Evolutionary conservation across 2,113 vertebrate genomes (phyloP).

Genomic region (Amazona vittata): DNA sequence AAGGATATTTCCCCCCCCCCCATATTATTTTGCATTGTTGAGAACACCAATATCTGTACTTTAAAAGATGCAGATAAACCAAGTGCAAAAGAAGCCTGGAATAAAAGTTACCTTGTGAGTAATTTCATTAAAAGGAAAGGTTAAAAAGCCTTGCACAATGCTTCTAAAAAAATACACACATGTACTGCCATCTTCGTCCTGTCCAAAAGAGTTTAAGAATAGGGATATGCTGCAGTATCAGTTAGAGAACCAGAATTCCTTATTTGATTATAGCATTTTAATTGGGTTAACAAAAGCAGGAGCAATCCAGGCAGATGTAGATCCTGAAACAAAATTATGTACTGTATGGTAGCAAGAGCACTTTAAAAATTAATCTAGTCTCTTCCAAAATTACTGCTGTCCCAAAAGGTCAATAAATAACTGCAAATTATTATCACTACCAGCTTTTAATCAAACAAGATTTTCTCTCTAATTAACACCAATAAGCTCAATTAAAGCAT

Average conservation of each 20-base stretch:
- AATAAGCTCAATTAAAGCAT: background rate
- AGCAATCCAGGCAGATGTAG: background rate
- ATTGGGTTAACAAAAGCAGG: background rate
- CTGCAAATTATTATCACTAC: background rate
- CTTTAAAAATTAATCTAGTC: background rate
- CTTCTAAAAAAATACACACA: background rate
- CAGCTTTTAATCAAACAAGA: background rate
- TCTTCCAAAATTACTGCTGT: background rate
- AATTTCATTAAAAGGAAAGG: background rate
- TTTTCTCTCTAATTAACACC: background rate
- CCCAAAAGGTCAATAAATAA: background rate
- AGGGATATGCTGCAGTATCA: background rate
- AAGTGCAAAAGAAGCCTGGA: background rate
- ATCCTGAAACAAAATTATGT: background rate
- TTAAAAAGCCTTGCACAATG: background rate
- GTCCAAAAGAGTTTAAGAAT: background rate
- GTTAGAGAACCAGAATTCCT: background rate
- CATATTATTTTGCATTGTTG: background rate
- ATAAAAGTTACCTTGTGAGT: background rate
- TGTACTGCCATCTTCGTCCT: background rate
- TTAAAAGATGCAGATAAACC: background rate
- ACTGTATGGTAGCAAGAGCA: background rate
- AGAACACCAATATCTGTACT: background rate
- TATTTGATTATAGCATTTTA: background rate
- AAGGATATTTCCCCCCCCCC: fast-evolving